Conservation (phyloP, 2,888 invertebrate species). For the Habrosyne pyritoides region DNA sequence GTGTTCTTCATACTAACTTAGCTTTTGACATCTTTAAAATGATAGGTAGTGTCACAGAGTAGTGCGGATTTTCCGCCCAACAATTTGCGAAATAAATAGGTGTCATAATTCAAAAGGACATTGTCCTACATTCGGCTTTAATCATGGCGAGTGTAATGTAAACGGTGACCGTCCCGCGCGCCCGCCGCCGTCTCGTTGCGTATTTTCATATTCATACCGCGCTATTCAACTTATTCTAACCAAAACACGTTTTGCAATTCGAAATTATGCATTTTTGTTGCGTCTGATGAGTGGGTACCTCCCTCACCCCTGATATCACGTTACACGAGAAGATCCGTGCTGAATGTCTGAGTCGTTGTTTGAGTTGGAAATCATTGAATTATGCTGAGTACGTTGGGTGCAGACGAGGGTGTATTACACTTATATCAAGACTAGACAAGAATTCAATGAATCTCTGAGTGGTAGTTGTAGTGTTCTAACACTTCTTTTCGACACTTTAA, state of each 20-base stretch:
- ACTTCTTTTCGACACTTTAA: no score
- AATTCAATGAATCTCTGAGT: not conserved
- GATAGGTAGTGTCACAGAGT: slow-evolving; percentile 23
- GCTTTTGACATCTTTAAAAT: not conserved
- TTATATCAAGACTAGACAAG: not conserved
- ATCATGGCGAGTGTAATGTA: slow-evolving; percentile 43
- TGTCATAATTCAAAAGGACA: slow-evolving; percentile 48
- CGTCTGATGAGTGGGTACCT: slow-evolving; percentile 9
- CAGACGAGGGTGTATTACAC: not conserved
- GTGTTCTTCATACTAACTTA: no score
- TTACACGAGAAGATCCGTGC: not conserved
- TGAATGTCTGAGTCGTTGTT: not conserved
- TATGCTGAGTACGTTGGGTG: not conserved
- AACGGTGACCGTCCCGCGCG: slow-evolving; percentile 22
- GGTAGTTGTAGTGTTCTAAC: not conserved
- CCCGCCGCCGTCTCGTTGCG: slow-evolving; percentile 28
- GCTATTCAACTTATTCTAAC: slow-evolving; percentile 32
- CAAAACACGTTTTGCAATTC: slow-evolving; percentile 50
- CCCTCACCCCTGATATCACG: not conserved
- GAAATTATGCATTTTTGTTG: slow-evolving; percentile 44
- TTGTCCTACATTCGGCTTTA: slow-evolving; percentile 54
- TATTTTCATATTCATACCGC: slow-evolving; percentile 44
- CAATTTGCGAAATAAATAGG: slow-evolving; percentile 57
- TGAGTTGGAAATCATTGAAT: not conserved
- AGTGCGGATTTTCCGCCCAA: slow-evolving; percentile 2